Conservation (phyloP, 2,888 invertebrate genomes). For the Baccha elongata region DNA sequence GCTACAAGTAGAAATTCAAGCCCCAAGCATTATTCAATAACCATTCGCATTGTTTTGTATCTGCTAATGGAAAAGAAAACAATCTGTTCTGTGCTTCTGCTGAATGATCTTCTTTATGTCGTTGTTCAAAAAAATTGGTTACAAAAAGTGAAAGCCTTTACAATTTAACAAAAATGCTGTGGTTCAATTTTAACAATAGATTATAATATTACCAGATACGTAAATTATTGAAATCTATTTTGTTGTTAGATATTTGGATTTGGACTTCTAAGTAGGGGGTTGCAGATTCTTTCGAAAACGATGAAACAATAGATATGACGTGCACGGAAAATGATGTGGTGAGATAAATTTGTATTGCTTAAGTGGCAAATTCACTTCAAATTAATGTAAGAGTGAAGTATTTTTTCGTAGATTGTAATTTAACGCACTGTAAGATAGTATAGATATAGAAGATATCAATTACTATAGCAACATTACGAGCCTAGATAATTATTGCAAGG, state of each 20-base stretch:
- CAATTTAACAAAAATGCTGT: background rate
- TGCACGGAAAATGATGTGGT: background rate
- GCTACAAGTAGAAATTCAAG: conserved; percentile 12
- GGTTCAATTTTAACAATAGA: background rate
- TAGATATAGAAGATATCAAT: no score
- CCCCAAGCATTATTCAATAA: background rate
- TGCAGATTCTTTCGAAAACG: background rate
- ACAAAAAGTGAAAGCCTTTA: conserved; percentile 57
- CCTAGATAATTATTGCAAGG: no score
- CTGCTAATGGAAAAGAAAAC: conserved; percentile 1
- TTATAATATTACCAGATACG: background rate
- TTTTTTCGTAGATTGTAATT: background rate
- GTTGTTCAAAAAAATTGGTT: conserved; percentile 11
- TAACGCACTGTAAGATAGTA: background rate
- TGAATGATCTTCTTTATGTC: conserved; percentile 36
- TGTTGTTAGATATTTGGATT: background rate
- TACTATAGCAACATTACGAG: no score
- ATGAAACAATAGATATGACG: background rate
- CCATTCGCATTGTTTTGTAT: conserved; percentile 15
- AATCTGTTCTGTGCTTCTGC: background rate
- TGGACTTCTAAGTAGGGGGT: background rate
- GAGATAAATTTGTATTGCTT: background rate
- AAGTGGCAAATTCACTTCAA: background rate
- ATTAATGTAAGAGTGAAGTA: no score
- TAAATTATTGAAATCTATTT: conserved; percentile 1